Percentiles rank a stretch among this genome's conserved stretches.
phyloP scores from a whole-genome alignment of 2,113 vertebrate species.

The Thunnus thynnus region DNA sequence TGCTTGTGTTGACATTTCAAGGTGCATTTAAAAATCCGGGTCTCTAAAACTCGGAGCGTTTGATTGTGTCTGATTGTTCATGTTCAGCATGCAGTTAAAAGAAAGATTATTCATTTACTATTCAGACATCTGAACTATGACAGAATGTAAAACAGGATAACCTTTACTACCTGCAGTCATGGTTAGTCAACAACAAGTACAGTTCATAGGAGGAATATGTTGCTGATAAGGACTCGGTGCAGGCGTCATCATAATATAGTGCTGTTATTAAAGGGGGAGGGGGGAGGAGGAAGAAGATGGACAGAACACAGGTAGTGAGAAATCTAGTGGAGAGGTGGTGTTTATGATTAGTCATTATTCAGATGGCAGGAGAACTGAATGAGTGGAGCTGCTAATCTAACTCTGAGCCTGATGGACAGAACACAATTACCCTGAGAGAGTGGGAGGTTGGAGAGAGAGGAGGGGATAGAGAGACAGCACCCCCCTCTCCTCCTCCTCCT shows the following conservation, averaged over 20 bases:
- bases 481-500: not conserved
- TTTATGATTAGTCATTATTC: constrained; percentile 76
- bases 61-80: constrained; percentile 15
- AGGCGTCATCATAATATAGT: constrained; percentile 32
- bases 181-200: constrained; percentile 66
- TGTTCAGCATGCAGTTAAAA: not conserved
- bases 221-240: constrained; percentile 41
- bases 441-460: constrained; percentile 48
- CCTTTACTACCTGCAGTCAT: constrained; percentile 34
- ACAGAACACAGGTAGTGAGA: constrained; percentile 16
- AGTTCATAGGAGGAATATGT: constrained; percentile 13
- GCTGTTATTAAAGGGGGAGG: not conserved
- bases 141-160: constrained; percentile 30
- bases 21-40: not conserved
- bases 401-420: constrained; percentile 81
- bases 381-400: constrained; percentile 76
- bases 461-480: constrained; percentile 15
- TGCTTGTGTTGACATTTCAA: constrained; percentile 32
- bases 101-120: not conserved
- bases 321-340: constrained; percentile 47
- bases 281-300: not conserved
- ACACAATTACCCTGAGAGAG: constrained; percentile 72
- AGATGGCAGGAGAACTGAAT: constrained; percentile 72
- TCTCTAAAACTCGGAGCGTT: not conserved
- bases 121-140: constrained; percentile 6